Conservation (phyloP, 2,797 vertebrate genomes). For the Channallabes apus region DNA sequence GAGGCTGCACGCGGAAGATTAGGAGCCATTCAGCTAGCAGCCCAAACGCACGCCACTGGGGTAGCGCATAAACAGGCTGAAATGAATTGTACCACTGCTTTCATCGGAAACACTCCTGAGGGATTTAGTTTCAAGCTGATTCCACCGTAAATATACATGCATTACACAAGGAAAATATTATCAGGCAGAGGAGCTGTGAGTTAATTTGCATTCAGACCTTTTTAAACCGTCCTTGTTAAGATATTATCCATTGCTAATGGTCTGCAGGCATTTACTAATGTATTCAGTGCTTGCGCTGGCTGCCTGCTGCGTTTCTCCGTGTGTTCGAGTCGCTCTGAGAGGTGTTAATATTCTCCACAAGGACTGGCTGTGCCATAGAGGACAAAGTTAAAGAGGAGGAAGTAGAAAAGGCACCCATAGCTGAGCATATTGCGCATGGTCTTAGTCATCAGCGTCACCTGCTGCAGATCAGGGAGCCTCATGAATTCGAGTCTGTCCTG, state of each 20-base stretch:
- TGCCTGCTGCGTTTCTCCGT: conserved; percentile 68
- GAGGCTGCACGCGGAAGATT: conserved; percentile 77
- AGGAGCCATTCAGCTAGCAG: conserved; percentile 67
- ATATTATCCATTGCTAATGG: conserved; percentile 82
- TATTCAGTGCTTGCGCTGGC: conserved; percentile 66
- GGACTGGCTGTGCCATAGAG: conserved; percentile 38
- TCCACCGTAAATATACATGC: conserved; percentile 84
- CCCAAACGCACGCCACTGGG: conserved; percentile 70
- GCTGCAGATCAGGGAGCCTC: background rate
- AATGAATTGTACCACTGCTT: conserved; percentile 81
- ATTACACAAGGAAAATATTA: conserved; percentile 75
- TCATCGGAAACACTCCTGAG: conserved; percentile 79
- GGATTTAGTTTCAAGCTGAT: conserved; percentile 82
- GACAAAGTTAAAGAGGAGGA: background rate
- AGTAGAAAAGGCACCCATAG: background rate
- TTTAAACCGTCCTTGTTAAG: conserved; percentile 82
- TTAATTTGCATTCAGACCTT: conserved; percentile 83
- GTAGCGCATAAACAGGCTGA: conserved; percentile 79
- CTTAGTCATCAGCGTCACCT: background rate
- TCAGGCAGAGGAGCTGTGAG: conserved; percentile 76
- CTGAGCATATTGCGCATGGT: background rate
- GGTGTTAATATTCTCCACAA: conserved; percentile 35
- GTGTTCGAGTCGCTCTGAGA: conserved; percentile 61
- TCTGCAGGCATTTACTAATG: conserved; percentile 79
- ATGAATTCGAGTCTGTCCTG: conserved; percentile 11